Evolutionary conservation across 2,888 invertebrate genomes (phyloP).

Genomic region (Antheraea yamamai): DNA sequence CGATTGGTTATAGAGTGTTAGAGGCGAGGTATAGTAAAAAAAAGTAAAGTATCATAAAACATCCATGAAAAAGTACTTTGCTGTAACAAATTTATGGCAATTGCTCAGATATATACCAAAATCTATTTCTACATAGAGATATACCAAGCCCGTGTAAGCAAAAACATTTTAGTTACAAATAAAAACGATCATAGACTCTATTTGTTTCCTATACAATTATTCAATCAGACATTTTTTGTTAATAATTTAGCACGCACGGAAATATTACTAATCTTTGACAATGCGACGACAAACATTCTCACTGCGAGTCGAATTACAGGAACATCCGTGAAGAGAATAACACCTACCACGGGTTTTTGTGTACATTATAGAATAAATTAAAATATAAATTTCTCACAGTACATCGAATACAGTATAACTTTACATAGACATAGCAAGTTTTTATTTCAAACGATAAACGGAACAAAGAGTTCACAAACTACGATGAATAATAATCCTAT

Average conservation of each 20-base stretch:
- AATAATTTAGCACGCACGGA: constrained; percentile 52
- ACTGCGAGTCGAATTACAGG: constrained; percentile 50
- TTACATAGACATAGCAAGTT: not conserved
- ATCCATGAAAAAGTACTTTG: no score
- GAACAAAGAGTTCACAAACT: not conserved
- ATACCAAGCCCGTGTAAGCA: no score
- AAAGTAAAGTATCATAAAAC: no score
- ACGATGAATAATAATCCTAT: not conserved
- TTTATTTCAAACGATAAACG: not conserved
- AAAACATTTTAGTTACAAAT: not conserved
- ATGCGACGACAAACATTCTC: constrained; percentile 40
- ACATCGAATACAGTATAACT: not conserved
- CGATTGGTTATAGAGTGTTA: no score
- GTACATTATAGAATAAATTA: constrained; percentile 17
- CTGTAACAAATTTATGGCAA: no score
- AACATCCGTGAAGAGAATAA: constrained; percentile 41
- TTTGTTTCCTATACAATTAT: constrained; percentile 7
- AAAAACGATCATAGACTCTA: not conserved
- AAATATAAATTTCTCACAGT: constrained; percentile 4
- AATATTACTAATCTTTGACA: constrained; percentile 39
- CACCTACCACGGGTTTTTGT: constrained; percentile 28
- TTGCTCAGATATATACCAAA: not conserved
- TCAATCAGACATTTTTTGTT: not conserved
- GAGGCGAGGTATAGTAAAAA: no score
- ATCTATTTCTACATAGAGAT: not conserved